Conservation (phyloP, 2,888 invertebrate species). For the Amphipyra tragopoginis region DNA sequence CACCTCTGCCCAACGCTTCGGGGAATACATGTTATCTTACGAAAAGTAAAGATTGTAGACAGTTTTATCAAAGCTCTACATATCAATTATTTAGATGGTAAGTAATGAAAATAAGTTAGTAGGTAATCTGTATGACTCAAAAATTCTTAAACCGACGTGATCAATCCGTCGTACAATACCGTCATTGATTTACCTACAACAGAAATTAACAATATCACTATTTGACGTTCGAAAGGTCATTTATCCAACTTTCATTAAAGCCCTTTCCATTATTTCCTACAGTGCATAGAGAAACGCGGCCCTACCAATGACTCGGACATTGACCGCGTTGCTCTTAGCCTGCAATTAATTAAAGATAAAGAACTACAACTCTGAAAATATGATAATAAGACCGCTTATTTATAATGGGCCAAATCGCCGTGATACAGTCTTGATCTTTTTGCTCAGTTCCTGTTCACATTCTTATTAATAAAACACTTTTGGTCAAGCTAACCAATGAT, state of each 20-base stretch:
- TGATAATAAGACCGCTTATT: slow-evolving; percentile 11
- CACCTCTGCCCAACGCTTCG: too few species aligned
- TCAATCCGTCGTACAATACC: slow-evolving; percentile 9
- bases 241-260: slow-evolving; percentile 12
- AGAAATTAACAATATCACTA: slow-evolving; percentile 45
- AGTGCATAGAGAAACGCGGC: too few species aligned
- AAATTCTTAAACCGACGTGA: slow-evolving; percentile 6
- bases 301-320: too few species aligned
- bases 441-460: slow-evolving; percentile 38
- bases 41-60: too few species aligned
- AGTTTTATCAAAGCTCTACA: too few species aligned
- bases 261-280: slow-evolving; percentile 30
- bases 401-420: slow-evolving; percentile 16
- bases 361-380: not conserved
- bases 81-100: too few species aligned
- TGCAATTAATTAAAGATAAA: too few species aligned
- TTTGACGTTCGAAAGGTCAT: slow-evolving; percentile 33
- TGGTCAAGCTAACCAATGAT: slow-evolving; percentile 28
- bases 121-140: too few species aligned
- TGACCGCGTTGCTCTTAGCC: too few species aligned
- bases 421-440: slow-evolving; percentile 22
- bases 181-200: slow-evolving; percentile 39
- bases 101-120: too few species aligned
- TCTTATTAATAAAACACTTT: slow-evolving; percentile 18
- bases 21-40: too few species aligned